phyloP scores from a whole-genome alignment of 2,888 invertebrate species.

The Thecocarcelia acutangulata region DNA sequence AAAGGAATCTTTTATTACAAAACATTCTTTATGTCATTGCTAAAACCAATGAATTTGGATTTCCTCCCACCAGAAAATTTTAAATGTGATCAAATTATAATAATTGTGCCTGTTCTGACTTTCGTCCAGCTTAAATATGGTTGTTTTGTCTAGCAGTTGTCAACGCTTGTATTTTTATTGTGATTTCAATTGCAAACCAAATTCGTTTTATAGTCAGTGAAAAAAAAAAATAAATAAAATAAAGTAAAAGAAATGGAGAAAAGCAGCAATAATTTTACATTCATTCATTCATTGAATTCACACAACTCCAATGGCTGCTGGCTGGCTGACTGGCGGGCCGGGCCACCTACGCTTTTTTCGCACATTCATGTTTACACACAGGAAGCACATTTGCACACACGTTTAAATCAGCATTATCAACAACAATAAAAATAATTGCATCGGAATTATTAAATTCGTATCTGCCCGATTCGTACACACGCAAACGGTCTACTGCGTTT shows the following conservation, averaged over 20 bases:
- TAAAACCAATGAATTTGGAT: constrained; percentile 27
- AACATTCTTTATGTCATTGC: constrained; percentile 14
- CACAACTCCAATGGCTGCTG: constrained; percentile 23
- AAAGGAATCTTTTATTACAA: constrained; percentile 5
- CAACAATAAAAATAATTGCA: constrained; percentile 62
- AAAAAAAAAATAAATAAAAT: too few relatives aligned
- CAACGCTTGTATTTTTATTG: constrained; percentile 68
- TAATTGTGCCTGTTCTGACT: constrained; percentile 17
- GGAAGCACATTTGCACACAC: constrained; percentile 22
- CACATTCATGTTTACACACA: constrained; percentile 23
- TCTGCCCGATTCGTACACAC: constrained; percentile 19
- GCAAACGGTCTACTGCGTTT: constrained; percentile 45
- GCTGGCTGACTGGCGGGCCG: neutral
- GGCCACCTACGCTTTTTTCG: constrained; percentile 49
- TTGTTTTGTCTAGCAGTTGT: constrained; percentile 66
- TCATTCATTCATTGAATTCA: constrained; percentile 57
- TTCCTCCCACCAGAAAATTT: constrained; percentile 39
- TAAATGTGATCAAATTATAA: constrained; percentile 57
- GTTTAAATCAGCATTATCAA: constrained; percentile 46
- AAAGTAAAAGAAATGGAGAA: constrained; percentile 18
- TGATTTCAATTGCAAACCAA: constrained; percentile 66
- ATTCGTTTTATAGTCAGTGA: constrained; percentile 50
- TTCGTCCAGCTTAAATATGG: constrained; percentile 36
- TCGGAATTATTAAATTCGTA: constrained; percentile 51
- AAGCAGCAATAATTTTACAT: constrained; percentile 39